Evolutionary conservation across 1,140 invertebrate genomes (phyloP), one percentile per base, ranked within the genome.

Genomic region (Scaptomyza graminum): DNA sequence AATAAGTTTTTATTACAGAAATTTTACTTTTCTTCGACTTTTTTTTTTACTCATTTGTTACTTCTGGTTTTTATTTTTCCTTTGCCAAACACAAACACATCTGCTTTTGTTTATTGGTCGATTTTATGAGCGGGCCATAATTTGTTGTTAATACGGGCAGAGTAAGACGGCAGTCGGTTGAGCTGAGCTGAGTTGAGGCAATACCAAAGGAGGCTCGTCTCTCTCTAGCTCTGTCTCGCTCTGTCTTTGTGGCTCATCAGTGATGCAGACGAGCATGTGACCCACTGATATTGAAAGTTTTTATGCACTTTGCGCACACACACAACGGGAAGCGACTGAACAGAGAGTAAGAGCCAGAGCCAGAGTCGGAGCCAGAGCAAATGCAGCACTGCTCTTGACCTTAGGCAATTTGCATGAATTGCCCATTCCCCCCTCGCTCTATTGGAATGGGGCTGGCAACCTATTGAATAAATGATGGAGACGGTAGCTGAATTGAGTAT

Each of bases 231-330:
- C 31, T 25, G 39, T 22, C 47, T 55, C 41, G 34, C 50, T 22
- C 37, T 34, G 55, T 61, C 49, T 56, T 8, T 8, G 31, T 49
- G 67, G 84, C 83, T 88, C 83, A 88, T 88, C 79, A 83, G 84
- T 84, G 84, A 88, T 88, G 83, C 83, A 88, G 83, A 88, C 83
- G 79, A 89, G 79, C 84, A 88, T 89, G 84, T 88, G 83, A 88
- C 83, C 83, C 79, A 88, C 72, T 88, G 84, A 89, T 89, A 81
- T 70, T 87, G 82, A 87, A 87, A 87, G 64, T 87, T 85, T 85
- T 85, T 87, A 85, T 84, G 80, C 80, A 84, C 79, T 84, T 80
- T 72, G 37, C 61, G n/a, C 47, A 60, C 64, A 67, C 64, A 67
- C 31, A 66, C 44, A 55, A 22, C 51, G 37, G 37, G 37, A 5